Base-by-base conservation (phyloP, 1,140 invertebrate genomes). In the Pinna nobilis region DNA sequence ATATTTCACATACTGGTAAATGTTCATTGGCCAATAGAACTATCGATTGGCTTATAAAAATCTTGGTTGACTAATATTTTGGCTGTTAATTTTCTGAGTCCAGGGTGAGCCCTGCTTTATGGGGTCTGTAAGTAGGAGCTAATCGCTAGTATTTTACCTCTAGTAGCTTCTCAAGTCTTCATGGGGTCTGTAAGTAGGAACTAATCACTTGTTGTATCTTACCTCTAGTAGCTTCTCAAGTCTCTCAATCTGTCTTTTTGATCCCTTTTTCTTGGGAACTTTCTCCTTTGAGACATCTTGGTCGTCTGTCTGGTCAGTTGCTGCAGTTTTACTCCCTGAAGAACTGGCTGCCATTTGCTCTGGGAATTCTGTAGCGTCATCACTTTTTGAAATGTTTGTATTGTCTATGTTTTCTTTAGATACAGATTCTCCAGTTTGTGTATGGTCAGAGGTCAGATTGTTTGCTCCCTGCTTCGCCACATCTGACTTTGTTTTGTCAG, bases 181-280 rank as follows among this genome's bases (percentile, higher is more conserved):
- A 25, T 25, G 13, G 23, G 13, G 7, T 53, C 7, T 53, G 13
- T 53, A 5, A 51, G 18, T 25, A 59, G 39, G 23, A 41, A 13
- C 32, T n/a, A 15, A 28, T 15, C n/a, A 53, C 7, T 25, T 47
- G 7, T 20, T n/a, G 51, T 13, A 47, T 37, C 57, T 67, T 72
- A 84, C 82, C 73, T 77, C 74, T 57, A 84, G 65, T 39, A 84
- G 53, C 30, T 73, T 73, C 76, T 84, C 83, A 25, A 84, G 65
- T 57, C 74, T 73, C 33, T 50, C 53, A 15, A 84, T 77, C 28
- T 83, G 76, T 59, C 70, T 75, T 60, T 78, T 70, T 37, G 76
- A 78, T 0, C 51, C 69, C 28, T 75, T 75, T 65, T 76, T 78
- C 20, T 61, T 33, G 15, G 41, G 39, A 30, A 64, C 51, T 51